Conservation (phyloP, 37 sponge, comb jelly and placozoan species). For the Chondrilla cf. caribensis region DNA sequence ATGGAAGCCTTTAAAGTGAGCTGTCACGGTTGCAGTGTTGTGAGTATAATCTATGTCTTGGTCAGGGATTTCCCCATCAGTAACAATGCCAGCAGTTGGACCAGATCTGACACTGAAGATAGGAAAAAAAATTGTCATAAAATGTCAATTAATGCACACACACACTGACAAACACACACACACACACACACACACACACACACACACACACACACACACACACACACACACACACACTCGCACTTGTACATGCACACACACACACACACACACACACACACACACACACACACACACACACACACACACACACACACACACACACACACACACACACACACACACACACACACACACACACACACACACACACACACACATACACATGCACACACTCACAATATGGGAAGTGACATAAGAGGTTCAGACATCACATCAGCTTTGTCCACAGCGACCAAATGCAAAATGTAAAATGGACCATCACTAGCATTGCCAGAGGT, state of each 20-base stretch:
- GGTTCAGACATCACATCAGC: constrained; percentile 35
- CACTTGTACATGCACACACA: no score
- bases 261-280: no score
- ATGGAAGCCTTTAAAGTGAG: constrained; percentile 64
- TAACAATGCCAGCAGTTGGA: constrained; percentile 56
- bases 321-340: no score
- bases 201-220: no score
- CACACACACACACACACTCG: no score
- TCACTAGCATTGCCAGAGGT: background rate
- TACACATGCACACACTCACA: constrained; percentile 36
- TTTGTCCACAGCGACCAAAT: constrained; percentile 50
- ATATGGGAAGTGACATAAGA: constrained; percentile 17
- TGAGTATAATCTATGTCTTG: constrained; percentile 65
- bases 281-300: no score
- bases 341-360: background rate
- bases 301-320: no score
- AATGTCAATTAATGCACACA: no score
- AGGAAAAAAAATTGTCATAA: background rate
- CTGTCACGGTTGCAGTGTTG: constrained; percentile 54
- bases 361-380: background rate
- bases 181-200: no score
- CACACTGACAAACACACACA: no score
- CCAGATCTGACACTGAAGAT: constrained; percentile 50
- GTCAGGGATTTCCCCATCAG: constrained; percentile 59
- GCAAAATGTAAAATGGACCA: constrained; percentile 42